Base-by-base conservation (phyloP, 2,888 invertebrate genomes). In the Pseudanteris insignis region DNA sequence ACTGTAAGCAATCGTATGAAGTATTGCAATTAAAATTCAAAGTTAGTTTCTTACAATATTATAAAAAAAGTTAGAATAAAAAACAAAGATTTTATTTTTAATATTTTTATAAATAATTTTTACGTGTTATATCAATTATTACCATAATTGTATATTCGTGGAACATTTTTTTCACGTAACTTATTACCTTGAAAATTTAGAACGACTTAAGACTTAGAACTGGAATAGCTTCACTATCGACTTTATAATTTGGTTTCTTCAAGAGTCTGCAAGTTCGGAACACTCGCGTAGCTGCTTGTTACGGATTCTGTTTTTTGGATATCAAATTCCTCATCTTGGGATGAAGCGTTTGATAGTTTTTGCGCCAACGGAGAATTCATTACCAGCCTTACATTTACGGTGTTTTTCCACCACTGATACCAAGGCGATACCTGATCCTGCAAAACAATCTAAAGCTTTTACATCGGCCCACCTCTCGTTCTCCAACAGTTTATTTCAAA, bases 321-420 rank as follows among this genome's bases (percentile, higher is more conserved):
- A 57, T 57, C 57, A 53, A 34, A 34, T 54, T 68, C 65, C 36
- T 33, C 64, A 38, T 63, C 63, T 53, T 62, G 64, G 34, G 61
- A 53, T 41, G 67, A 59, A 40, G 68, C 68, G 40, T 65, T 57
- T 34, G 69, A 67, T 15, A 64, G 41, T 41, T 59, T 50, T 34
- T 63, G 64, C 30, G 65, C 63, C 44, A 82, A 80, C 55, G 84
- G 84, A 1, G 84, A 84, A 1, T 84, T 81, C 67, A 86, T 77
- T 10, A 87, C 75, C 9, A 88, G 77, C 34, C 85, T 82, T 30
- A 89, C 86, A 70, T 88, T 86, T 11, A 88, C 86, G 25, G 87
- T 86, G 40, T 83, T 84, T 24, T 84, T 83, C 79, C 88, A 83
- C 88, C 88, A 89, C 30, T 85, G 82, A 72, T 87, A 88, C 89